Base-by-base conservation (phyloP, 2,888 invertebrate species). In the Cybosia mesomella region DNA sequence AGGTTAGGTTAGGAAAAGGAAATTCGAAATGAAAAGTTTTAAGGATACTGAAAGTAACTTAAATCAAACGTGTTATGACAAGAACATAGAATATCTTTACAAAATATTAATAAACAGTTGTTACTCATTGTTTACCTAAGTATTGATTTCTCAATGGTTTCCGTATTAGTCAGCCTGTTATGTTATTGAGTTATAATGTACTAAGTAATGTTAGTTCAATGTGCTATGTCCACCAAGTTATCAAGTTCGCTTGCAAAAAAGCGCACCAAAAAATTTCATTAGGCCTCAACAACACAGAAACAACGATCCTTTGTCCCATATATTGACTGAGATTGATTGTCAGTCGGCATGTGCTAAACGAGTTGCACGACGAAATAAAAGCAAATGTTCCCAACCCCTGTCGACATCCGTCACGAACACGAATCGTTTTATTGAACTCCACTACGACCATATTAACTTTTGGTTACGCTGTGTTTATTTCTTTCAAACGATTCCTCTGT, bases 281-380 rank as follows among this genome's bases (percentile, higher is more conserved):
- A 91, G 87, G 85, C 83, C 85, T 83, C 83, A 85, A 86, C 88
- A 87, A 87, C 85, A 88, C 84, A 86, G 88, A 88, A 87, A 91
- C 91, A 91, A 88, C 87, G 87, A 84, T 86, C 91, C 92, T 92
- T 91, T 92, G 91, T 93, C 87, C 89, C 85, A 90, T 86, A 91
- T 93, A 93, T 93, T 92, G 92, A 92, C 93, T 91, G 91, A 90
- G 93, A 93, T 92, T 93, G 94, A 94, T 93, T 91, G 93, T 92
- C 94, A 92, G 91, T 87, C 89, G 91, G 90, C 90, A 90, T 90
- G 90, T 89, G 90, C 90, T 91, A 91, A 92, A 92, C 92, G 93
- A 91, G 91, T 91, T 90, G 90, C 85, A 82, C 78, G 88, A 86
- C 84, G 86, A 92, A 93, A 93, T 92, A 93, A 93, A 92, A 93